phyloP scores from a whole-genome alignment of 2,797 vertebrate species.

The Pempheris klunzingeri region DNA sequence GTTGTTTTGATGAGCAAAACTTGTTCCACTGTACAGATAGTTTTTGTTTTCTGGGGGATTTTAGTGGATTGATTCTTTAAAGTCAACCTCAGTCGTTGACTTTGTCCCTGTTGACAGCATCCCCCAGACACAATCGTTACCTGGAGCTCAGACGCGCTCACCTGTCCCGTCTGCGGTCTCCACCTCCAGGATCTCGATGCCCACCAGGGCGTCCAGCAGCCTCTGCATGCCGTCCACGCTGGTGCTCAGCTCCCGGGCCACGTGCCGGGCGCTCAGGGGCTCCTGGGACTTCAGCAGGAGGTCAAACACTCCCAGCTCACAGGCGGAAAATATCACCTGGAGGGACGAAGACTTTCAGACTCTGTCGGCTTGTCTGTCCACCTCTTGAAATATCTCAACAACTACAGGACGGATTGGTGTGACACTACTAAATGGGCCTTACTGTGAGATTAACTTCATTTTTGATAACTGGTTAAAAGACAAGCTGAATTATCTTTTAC shows the following conservation, averaged over 20 bases:
- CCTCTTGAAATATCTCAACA: neutral
- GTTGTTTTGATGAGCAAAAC: no score
- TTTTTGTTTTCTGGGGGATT: no score
- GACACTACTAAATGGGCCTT: neutral
- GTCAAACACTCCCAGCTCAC: constrained; percentile 86
- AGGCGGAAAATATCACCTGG: constrained; percentile 85
- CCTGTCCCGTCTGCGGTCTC: constrained; percentile 75
- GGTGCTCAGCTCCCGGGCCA: constrained; percentile 71
- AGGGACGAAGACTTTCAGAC: neutral
- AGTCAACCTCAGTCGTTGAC: no score
- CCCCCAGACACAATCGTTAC: no score
- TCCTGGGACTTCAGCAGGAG: constrained; percentile 79
- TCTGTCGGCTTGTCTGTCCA: neutral
- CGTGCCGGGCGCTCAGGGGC: constrained; percentile 69
- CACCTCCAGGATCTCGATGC: constrained; percentile 84
- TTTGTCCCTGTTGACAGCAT: no score
- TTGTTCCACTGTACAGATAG: no score
- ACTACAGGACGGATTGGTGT: no score
- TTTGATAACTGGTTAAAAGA: neutral
- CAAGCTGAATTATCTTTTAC: no score
- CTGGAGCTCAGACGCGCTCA: no score
- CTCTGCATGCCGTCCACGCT: constrained; percentile 82
- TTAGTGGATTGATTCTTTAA: no score
- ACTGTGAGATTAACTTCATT: neutral
- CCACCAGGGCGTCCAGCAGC: constrained; percentile 84